Evolutionary conservation across 1,140 invertebrate genomes (phyloP), one percentile per base, ranked within the genome.

Genomic region (Drosophila obscura): DNA sequence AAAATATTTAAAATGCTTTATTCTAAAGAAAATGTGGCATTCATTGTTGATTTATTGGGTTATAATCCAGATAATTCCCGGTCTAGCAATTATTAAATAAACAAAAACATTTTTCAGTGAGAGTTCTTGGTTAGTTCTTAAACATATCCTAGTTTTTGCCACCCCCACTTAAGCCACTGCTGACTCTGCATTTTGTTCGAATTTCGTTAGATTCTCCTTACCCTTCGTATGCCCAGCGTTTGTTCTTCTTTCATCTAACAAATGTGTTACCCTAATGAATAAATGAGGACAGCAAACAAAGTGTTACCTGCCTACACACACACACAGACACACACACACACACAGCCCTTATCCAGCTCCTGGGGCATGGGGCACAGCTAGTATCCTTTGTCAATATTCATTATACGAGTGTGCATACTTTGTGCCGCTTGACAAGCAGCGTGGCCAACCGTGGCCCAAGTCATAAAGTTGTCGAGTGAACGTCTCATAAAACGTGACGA

Each of bases 401-500:
- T 88, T 88, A 88, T 80, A 89, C 60, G 77, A 77, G 84, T 82
- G 84, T 82, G 84, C 84, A 88, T 80, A 88, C 76, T 83, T 82
- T 88, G 28, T 62, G 81, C 52, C 58, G 77, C 51, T 81, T 76
- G 77, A 75, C 66, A 63, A 62, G 77, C 73, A 9, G 7, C 28
- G 5, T 28, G 26, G 26, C 26, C 8, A 4, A 8, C 35, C 22
- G 45, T 58, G 73, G 66, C 78, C 75, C 55, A 58, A 83, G 83
- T 89, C 83, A 88, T 88, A 88, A 88, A 88, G 76, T 89, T 88
- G 73, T 74, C 73, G 62, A 74, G 71, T 53, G 68, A 88, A 88
- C 77, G 84, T 88, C 84, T 88, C 84, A 88, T 88, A 88, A 88
- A 88, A 88, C 84, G 84, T 88, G 84, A 89, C 84, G 84, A 88